Evolutionary conservation across 1,140 invertebrate genomes (phyloP).

Genomic region (Hycleus phaleratus): DNA sequence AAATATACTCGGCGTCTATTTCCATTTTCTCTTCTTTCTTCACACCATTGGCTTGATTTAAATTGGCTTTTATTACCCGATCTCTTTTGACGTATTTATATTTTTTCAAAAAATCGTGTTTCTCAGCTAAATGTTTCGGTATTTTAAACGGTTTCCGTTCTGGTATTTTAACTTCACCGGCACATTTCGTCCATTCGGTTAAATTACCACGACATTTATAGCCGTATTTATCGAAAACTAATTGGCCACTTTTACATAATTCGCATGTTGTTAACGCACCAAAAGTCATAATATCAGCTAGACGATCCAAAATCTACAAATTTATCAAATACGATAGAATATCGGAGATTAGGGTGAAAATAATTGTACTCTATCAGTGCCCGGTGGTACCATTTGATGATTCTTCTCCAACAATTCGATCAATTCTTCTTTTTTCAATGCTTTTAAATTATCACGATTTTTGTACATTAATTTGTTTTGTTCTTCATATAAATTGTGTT

Average conservation of each 20-base stretch:
- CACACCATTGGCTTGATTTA: constrained; percentile 45
- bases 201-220: constrained; percentile 76
- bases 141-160: constrained; percentile 66
- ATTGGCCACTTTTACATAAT: constrained; percentile 70
- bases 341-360: background rate
- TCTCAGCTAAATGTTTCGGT: constrained; percentile 56
- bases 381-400: constrained; percentile 44
- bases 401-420: constrained; percentile 41
- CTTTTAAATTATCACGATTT: constrained; percentile 47
- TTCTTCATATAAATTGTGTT: constrained; percentile 53
- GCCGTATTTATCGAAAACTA: constrained; percentile 63
- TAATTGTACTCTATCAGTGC: constrained; percentile 52
- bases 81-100: constrained; percentile 59
- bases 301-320: constrained; percentile 61
- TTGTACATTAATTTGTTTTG: constrained; percentile 78
- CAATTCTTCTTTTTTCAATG: constrained; percentile 53
- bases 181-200: constrained; percentile 88
- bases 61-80: constrained; percentile 52
- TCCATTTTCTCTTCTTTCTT: constrained; percentile 50
- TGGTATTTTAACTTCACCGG: constrained; percentile 63
- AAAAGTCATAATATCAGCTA: constrained; percentile 82
- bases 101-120: constrained; percentile 53
- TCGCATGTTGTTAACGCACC: constrained; percentile 72
- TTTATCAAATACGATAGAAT: background rate
- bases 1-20: constrained; percentile 28